Evolutionary conservation across 2,113 vertebrate species (phyloP).

Genomic region (Phalacrocorax brasilianus): DNA sequence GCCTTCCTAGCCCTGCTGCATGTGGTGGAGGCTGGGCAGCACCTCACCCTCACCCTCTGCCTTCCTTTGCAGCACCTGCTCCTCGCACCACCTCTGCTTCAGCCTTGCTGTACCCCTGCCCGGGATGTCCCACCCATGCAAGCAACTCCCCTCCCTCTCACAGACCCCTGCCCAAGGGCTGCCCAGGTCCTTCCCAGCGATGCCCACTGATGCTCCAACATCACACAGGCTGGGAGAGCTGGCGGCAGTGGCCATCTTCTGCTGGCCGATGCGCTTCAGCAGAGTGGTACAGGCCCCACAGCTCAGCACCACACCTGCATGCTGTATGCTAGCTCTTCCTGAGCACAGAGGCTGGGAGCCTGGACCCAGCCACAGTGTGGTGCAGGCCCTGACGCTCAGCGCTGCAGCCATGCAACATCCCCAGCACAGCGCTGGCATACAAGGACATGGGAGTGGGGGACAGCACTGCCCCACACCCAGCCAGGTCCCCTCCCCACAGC

Average conservation of each 20-base stretch:
- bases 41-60: background rate
- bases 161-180: background rate
- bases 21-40: background rate
- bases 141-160: background rate
- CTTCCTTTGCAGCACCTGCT: background rate
- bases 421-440: fast-evolving
- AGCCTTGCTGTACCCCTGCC: background rate
- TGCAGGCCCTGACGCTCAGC: background rate
- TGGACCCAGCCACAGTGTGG: fast-evolving
- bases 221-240: background rate
- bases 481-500: background rate
- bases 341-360: background rate
- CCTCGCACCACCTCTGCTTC: background rate
- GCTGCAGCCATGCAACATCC: background rate
- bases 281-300: background rate
- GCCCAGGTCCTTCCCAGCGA: background rate
- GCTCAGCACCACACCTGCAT: background rate
- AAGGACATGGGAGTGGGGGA: fast-evolving
- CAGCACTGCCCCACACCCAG: fast-evolving
- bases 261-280: background rate
- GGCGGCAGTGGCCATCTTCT: fast-evolving
- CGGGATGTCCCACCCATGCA: background rate
- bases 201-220: background rate
- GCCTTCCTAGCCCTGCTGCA: fast-evolving
- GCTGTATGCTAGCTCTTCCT: background rate